Percentiles rank a stretch among this genome's conserved stretches.
Evolutionary conservation across 2,113 vertebrate genomes (phyloP).

Genomic region (Salvelinus namaycush): DNA sequence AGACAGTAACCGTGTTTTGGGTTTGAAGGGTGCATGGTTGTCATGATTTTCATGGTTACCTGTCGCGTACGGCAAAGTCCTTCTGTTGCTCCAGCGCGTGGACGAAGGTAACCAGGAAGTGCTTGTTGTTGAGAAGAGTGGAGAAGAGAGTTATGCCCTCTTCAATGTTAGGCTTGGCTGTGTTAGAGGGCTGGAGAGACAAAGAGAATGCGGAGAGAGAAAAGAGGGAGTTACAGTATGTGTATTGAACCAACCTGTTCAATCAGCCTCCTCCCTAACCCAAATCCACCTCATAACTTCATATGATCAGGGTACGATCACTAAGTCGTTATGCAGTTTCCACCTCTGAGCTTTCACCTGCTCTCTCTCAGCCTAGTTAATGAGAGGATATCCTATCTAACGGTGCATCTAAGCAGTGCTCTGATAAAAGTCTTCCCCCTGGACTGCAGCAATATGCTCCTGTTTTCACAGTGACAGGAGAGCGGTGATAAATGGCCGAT

Average conservation of each 20-base stretch:
- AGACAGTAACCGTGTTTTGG: no score
- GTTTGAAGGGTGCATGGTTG: no score
- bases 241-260: no score
- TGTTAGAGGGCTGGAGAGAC: slow-evolving; percentile 76
- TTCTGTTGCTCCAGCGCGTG: slow-evolving; percentile 96
- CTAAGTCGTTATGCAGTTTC: slow-evolving; percentile 32
- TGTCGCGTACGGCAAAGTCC: slow-evolving; percentile 95
- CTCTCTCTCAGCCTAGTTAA: slow-evolving; percentile 4
- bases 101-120: slow-evolving; percentile 94
- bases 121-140: slow-evolving; percentile 94
- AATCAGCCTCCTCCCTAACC: no score
- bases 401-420: slow-evolving; percentile 43
- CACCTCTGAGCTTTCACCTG: neutral
- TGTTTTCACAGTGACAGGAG: slow-evolving; percentile 69
- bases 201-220: neutral
- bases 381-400: neutral
- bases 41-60: slow-evolving; percentile 68
- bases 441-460: slow-evolving; percentile 70
- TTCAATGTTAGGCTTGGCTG: slow-evolving; percentile 84
- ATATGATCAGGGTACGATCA: slow-evolving; percentile 13
- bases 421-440: slow-evolving; percentile 69
- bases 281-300: no score
- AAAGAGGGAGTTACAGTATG: slow-evolving; percentile 17
- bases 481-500: slow-evolving; percentile 73
- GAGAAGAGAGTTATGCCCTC: slow-evolving; percentile 93